These are phyloP conservation scores for Apaloderma vittatum DNA, from an alignment of 2,113 vertebrate genomes.

Conservation along the genomic window DNA sequence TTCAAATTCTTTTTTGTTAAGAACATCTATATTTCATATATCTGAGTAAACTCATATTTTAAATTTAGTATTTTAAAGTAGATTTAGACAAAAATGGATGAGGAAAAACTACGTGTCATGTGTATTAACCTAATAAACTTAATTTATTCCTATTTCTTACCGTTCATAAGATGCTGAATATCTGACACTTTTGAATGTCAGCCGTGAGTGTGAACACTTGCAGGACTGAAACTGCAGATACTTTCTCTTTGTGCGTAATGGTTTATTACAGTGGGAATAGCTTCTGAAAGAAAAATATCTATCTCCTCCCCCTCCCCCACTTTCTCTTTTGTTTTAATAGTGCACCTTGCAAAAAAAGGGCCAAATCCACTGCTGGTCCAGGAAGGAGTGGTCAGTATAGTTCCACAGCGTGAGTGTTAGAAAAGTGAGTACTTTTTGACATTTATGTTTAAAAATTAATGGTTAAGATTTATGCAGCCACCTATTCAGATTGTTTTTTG, in stretches of 20 bases:
- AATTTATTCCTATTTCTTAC: background rate
- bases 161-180: background rate
- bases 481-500: background rate
- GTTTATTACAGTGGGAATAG: background rate
- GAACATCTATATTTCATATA: background rate
- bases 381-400: accelerated
- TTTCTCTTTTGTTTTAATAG: background rate
- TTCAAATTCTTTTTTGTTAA: background rate
- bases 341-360: background rate
- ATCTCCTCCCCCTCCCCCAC: no score
- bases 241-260: background rate
- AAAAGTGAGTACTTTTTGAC: background rate
- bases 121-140: background rate
- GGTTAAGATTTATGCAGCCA: background rate
- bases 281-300: background rate
- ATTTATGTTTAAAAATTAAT: background rate
- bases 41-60: background rate
- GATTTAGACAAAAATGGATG: background rate
- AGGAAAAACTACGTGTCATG: background rate
- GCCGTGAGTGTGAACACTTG: background rate
- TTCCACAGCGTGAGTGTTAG: accelerated
- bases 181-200: background rate
- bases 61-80: background rate
- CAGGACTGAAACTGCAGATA: background rate
- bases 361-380: background rate